phyloP scores from a whole-genome alignment of 1,140 invertebrate genomes.

The Coelopa frigida region DNA sequence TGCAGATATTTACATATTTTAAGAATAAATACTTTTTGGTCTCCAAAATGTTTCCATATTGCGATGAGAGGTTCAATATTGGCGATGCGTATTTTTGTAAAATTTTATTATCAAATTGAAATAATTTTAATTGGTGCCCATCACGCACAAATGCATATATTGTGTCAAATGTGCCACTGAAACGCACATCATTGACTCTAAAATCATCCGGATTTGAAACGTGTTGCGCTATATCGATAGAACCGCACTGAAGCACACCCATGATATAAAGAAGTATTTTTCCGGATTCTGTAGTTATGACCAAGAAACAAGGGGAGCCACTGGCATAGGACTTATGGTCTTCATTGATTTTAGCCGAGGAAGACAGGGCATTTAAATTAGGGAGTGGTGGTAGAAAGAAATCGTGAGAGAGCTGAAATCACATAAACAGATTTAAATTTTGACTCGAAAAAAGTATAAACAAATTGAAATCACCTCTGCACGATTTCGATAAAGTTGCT shows the following conservation, averaged over 20 bases:
- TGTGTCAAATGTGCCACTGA: constrained; percentile 56
- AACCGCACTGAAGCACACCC: constrained; percentile 74
- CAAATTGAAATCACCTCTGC: constrained; percentile 23
- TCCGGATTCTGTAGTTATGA: constrained; percentile 68
- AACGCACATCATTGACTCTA: constrained; percentile 52
- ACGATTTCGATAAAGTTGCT: constrained; percentile 12
- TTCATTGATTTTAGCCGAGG: constrained; percentile 48
- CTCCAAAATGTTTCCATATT: constrained; percentile 62
- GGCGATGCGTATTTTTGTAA: constrained; percentile 60
- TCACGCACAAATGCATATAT: constrained; percentile 50
- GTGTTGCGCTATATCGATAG: constrained; percentile 55
- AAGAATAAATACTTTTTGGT: constrained; percentile 47
- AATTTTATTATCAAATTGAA: constrained; percentile 59
- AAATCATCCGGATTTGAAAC: constrained; percentile 50
- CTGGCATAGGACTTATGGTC: constrained; percentile 61
- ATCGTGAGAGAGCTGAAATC: constrained; percentile 49
- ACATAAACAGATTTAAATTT: not conserved
- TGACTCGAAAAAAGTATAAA: not conserved
- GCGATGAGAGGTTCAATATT: constrained; percentile 61
- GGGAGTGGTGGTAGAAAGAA: constrained; percentile 50
- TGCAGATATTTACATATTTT: not conserved
- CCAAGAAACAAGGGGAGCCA: constrained; percentile 65
- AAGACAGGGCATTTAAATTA: constrained; percentile 42
- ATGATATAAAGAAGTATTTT: constrained; percentile 70
- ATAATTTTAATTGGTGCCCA: constrained; percentile 49